phyloP scores from a whole-genome alignment of 2,113 vertebrate genomes.

The Eptesicus fuscus region DNA sequence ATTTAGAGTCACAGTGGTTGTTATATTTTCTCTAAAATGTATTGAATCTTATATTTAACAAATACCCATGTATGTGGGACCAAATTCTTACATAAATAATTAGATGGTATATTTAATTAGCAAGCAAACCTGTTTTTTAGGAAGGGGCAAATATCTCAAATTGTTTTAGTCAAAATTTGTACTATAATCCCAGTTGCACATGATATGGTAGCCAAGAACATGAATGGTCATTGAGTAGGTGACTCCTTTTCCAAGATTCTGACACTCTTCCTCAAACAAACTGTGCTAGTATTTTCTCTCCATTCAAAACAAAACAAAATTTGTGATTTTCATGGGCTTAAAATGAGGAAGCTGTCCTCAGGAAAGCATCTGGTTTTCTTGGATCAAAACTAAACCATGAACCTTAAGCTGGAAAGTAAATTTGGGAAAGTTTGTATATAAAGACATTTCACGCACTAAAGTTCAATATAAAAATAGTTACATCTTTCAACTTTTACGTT shows the following conservation, averaged over 20 bases:
- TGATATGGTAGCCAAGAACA: background rate
- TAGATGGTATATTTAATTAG: slow-evolving; percentile 24
- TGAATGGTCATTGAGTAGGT: background rate
- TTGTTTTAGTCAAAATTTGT: slow-evolving; percentile 23
- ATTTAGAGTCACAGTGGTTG: slow-evolving; percentile 8
- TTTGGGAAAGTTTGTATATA: slow-evolving; percentile 58
- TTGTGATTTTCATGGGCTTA: slow-evolving; percentile 58
- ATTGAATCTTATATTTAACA: background rate
- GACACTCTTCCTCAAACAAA: background rate
- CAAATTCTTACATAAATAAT: slow-evolving; percentile 27
- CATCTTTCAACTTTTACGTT: slow-evolving; percentile 58
- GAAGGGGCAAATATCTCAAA: slow-evolving; percentile 17
- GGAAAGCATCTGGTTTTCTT: slow-evolving; percentile 71
- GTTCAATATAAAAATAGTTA: slow-evolving; percentile 66
- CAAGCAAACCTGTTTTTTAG: background rate
- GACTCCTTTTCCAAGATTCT: slow-evolving; percentile 23
- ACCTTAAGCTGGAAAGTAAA: slow-evolving; percentile 61
- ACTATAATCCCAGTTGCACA: background rate
- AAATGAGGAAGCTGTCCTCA: slow-evolving; percentile 57
- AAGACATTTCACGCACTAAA: slow-evolving; percentile 54
- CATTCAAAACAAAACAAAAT: slow-evolving; percentile 53
- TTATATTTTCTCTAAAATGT: background rate
- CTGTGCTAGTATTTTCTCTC: slow-evolving; percentile 28
- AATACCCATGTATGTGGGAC: slow-evolving; percentile 24
- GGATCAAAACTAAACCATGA: slow-evolving; percentile 61